Base-by-base conservation (phyloP, 1,140 invertebrate genomes). In the Meteorus sp. region DNA sequence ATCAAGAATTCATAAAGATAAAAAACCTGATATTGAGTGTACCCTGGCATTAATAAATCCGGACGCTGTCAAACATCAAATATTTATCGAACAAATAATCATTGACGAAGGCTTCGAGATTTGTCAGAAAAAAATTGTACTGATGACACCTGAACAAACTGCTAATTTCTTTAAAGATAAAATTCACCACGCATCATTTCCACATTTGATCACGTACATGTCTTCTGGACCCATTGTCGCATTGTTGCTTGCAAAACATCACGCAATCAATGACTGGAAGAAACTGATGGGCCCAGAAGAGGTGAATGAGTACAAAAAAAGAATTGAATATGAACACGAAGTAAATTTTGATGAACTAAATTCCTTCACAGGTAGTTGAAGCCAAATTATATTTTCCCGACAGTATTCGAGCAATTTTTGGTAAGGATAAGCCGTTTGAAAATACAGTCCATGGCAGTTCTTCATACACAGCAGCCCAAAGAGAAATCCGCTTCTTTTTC, bases 171-270 rank as follows among this genome's bases (percentile, higher is more conserved):
- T 19, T 45, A 8, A 5, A 48, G 4, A 4, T 13, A 20, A 27
- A 48, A 7, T 19, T 48, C 7, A 11, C 4, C 9, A 48, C 13
- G 9, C 8, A 8, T n/a, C 1, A 9, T 8, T 7, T 9, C 23
- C 45, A 4, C 2, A 23, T 48, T 23, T 11, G 23, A 15, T 25
- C 9, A 8, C 5, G 9, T 25, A 3, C 25, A 25, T 29, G 22
- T 23, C 6, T 48, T 25, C n/a, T 25, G 45, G 23, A 19, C 45
- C 45, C 13, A 48, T 48, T 48, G 27, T 48, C 20, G 45, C 20
- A 25, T 11, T 48, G 4, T 20, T 48, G 13, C 11, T 27, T 6
- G 20, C 13, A 13, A 48, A 29, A 48, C 25, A 48, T 29, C 22
- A 15, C 23, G 45, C 22, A n/a, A n/a, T 48, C 3, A n/a, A 17